Base-by-base conservation (phyloP, 2,113 vertebrate species). In the Aviceda subcristata region DNA sequence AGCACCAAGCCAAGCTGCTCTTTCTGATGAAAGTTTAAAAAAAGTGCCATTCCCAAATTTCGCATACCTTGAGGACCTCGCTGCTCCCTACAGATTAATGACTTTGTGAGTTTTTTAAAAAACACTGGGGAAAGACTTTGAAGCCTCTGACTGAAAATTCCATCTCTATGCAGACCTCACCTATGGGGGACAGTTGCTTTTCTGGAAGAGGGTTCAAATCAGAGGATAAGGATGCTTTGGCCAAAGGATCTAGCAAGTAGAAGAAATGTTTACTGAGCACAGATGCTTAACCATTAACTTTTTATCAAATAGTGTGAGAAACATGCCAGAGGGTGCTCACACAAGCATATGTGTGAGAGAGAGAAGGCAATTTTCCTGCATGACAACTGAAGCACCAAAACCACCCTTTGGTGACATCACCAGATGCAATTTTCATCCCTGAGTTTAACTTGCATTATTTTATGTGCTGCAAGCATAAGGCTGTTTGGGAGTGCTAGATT, bases 41-140 rank as follows among this genome's bases (percentile, higher is more conserved):
- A 72, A 69, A 77, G 1, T 2, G 2, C 14, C n/a, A 6, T 36
- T 66, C 9, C 10, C 8, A 8, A 46, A 0, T 45, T 39, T 48
- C 17, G 13, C 17, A 7, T 30, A 69, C 10, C 15, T 53, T 3
- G 2, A 69, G 45, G n/a, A 38, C 7, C 5, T 74, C 68, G 2
- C 24, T 81, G 16, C 8, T 87, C 7, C 62, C 10, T 38, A 21
- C 10, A 81, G 10, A 10, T 32, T 14, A 45, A 55, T 71, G 27
- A 32, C 62, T 92, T 77, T 45, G 15, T 38, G 50, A 34, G 24
- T 7, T 27, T 87, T 81, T 85, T 63, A 3, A 62, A 29, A 59
- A 80, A 26, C 5, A 7, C 3, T 24, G 17, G 7, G 15, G 7
- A 46, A 68, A 86, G 27, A 6, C 12, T 30, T 46, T 16, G 24